A percentile compares a stretch with the other conserved stretches of the same genome.
These are phyloP conservation scores for Heliconius hortense DNA, from an alignment of 2,888 invertebrate genomes.

Conservation along the genomic window DNA sequence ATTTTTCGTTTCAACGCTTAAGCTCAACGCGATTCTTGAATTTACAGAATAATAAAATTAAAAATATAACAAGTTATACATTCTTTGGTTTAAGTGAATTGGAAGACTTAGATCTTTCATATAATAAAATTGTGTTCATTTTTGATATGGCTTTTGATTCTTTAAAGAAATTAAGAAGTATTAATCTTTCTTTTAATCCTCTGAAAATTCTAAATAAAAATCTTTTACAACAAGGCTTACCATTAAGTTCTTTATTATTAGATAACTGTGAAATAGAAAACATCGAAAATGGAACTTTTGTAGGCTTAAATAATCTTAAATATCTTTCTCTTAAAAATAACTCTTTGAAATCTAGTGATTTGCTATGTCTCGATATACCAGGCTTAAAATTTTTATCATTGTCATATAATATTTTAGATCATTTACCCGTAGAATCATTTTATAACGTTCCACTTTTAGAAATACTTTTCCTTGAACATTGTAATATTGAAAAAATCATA, in stretches of 20 bases:
- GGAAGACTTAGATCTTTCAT: constrained; percentile 89
- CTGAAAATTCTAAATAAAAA: constrained; percentile 86
- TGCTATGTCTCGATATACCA: constrained; percentile 87
- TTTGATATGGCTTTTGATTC: constrained; percentile 89
- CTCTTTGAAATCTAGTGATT: constrained; percentile 84
- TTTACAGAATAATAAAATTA: constrained; percentile 87
- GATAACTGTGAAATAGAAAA: constrained; percentile 88
- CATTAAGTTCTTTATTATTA: constrained; percentile 87
- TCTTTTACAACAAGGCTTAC: constrained; percentile 89
- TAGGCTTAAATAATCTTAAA: constrained; percentile 88
- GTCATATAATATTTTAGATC: constrained; percentile 90
- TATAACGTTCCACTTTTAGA: constrained; percentile 90
- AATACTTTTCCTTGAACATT: constrained; percentile 86
- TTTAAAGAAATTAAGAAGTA: constrained; percentile 87
- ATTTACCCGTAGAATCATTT: constrained; percentile 86
- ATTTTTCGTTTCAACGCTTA: constrained; percentile 89
- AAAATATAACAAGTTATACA: constrained; percentile 86
- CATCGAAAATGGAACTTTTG: constrained; percentile 89
- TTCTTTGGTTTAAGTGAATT: constrained; percentile 89
- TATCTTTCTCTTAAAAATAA: constrained; percentile 90
- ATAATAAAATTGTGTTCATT: constrained; percentile 86
- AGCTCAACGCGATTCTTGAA: constrained; percentile 89
- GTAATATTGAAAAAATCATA: constrained; percentile 86
- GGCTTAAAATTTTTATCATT: constrained; percentile 87
- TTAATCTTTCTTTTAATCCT: constrained; percentile 91